Evolutionary conservation across 1,140 invertebrate species (phyloP), one percentile per base, ranked within the genome.

Genomic region (Brachionus rubens): DNA sequence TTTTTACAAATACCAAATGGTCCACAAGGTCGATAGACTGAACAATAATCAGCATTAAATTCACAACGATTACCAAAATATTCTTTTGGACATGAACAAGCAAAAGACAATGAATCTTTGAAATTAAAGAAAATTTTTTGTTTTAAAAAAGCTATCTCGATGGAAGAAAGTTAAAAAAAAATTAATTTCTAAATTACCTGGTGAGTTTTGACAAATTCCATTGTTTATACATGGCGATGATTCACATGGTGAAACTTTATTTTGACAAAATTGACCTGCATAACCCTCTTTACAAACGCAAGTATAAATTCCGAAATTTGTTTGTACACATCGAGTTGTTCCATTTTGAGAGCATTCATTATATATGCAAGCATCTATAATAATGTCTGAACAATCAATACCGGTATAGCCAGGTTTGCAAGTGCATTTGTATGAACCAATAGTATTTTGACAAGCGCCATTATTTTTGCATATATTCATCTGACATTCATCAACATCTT

Each of bases 81-180:
- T 10, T 78, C 80, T 41, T 14, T 2, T 78, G 75, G 16, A 79
- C 83, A 84, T 3, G 36, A 43, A 84, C 10, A 76, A 10, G 62
- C 81, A 82, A 48, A 81, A 79, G 12, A 41, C 33, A 52, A 28
- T 52, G 48, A 36, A 52, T 56, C 36, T 40, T 56, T 46, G 16
- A 28, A 28, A 30, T 83, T 94, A 98, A 62, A 89, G 91, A 14
- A 91, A 94, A 19, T 91, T 91, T 80, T 98, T 97, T 67, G 16
- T 12, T n/a, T n/a, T n/a, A 36, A 52, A 21, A 72, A 16, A n/a
- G 24, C 0, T 12, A 26, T 26, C 46, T 48, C 19, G 28, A 36
- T 26, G 12, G 48, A 36, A 40, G 6, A 12, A 21, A n/a, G n/a
- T n/a, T n/a, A n/a, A n/a, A n/a, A n/a, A n/a, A n/a, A n/a, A n/a